Evolutionary conservation across 2,113 vertebrate species (phyloP).

Genomic region (Cephalopterus ornatus): DNA sequence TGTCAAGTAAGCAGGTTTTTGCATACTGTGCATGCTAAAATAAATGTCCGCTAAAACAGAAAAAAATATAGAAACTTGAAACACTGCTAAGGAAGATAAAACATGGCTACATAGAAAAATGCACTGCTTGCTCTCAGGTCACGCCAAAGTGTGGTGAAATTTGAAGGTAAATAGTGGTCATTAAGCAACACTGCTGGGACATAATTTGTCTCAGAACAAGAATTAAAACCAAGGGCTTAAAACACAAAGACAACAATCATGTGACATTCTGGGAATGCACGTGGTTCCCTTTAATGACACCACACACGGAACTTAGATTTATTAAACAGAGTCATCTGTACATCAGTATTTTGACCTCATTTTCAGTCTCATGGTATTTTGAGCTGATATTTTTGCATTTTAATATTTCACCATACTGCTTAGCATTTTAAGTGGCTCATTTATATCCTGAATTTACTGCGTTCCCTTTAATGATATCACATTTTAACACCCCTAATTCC

Average conservation of each 20-base stretch:
- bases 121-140: neutral
- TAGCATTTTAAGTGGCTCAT: neutral
- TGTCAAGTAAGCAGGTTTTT: neutral
- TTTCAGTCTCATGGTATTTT: neutral
- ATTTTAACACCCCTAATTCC: neutral
- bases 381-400: neutral
- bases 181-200: neutral
- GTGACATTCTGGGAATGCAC: neutral
- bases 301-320: neutral
- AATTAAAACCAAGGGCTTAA: neutral
- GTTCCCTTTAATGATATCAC: neutral
- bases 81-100: neutral
- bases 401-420: neutral
- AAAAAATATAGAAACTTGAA: neutral
- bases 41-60: neutral
- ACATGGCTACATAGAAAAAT: rapidly evolving
- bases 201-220: neutral
- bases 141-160: neutral
- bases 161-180: neutral
- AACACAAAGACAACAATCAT: neutral
- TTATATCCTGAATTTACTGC: neutral
- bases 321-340: neutral
- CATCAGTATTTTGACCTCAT: neutral
- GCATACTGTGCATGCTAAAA: neutral
- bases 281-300: neutral